Percentiles rank a stretch among this genome's conserved stretches.
These are phyloP conservation scores for Premnoplex brunnescens DNA, from an alignment of 2,797 vertebrate genomes.

Conservation along the genomic window DNA sequence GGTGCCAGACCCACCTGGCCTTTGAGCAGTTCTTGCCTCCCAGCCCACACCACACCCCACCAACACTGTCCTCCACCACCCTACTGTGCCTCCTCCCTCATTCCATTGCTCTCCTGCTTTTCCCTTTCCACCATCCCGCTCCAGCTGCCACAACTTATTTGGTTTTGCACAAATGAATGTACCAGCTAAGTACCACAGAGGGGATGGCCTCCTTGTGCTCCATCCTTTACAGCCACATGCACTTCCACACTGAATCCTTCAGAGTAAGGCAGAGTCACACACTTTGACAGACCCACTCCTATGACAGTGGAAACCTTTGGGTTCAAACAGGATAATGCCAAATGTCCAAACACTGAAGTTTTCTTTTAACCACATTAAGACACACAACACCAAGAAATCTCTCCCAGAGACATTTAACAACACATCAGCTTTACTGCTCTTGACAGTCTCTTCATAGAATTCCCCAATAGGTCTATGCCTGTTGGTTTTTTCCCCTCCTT, in stretches of 20 bases:
- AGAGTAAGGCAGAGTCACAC: background rate
- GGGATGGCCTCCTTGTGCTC: background rate
- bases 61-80: background rate
- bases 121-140: background rate
- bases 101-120: background rate
- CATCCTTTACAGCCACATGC: background rate
- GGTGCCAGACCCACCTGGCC: background rate
- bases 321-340: background rate
- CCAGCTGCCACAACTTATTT: slow-evolving; percentile 2
- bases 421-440: background rate
- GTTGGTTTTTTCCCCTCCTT: background rate
- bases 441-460: background rate
- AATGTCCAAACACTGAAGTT: background rate
- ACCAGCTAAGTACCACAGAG: background rate
- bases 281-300: background rate
- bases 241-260: background rate
- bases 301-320: background rate
- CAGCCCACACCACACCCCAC: background rate
- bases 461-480: background rate
- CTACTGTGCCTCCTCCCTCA: background rate
- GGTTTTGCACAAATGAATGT: background rate
- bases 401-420: background rate
- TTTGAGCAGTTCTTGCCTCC: background rate
- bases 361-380: background rate
- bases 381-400: background rate